Evolutionary conservation across 1,140 invertebrate species (phyloP).

Genomic region (Hyposmocoma kahamanoa): DNA sequence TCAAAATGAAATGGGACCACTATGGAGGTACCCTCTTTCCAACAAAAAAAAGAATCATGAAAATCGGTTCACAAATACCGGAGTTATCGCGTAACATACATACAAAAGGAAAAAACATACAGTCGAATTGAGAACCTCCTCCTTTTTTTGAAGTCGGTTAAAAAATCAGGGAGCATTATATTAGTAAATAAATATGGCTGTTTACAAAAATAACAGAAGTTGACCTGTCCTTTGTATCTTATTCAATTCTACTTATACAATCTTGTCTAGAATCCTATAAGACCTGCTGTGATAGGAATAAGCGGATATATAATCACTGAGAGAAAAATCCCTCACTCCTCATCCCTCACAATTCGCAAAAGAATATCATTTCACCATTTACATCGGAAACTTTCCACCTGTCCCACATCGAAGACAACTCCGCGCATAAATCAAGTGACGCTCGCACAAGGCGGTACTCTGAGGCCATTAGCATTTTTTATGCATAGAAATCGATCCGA

Average conservation of each 20-base stretch:
- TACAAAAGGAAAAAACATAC: no score
- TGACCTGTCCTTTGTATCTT: neutral
- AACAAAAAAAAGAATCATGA: no score
- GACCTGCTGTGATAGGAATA: neutral
- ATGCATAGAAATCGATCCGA: constrained; percentile 71
- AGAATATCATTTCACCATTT: neutral
- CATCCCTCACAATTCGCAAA: no score
- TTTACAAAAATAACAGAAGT: no score
- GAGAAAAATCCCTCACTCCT: neutral
- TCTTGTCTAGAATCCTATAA: neutral
- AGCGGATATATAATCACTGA: neutral
- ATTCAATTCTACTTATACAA: neutral
- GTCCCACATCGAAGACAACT: constrained; percentile 54
- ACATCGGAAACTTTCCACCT: constrained; percentile 30
- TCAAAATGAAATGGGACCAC: no score
- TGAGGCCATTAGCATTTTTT: constrained; percentile 70
- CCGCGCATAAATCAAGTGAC: constrained; percentile 59
- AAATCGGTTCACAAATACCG: no score
- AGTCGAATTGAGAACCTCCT: no score
- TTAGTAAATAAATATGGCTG: no score
- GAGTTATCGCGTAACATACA: no score
- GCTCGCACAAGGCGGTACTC: constrained; percentile 48
- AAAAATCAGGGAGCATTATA: no score
- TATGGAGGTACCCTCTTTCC: no score
- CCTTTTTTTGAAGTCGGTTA: no score